Base-by-base conservation (phyloP, 2,797 vertebrate species). In the Arrhamphus sclerolepis region DNA sequence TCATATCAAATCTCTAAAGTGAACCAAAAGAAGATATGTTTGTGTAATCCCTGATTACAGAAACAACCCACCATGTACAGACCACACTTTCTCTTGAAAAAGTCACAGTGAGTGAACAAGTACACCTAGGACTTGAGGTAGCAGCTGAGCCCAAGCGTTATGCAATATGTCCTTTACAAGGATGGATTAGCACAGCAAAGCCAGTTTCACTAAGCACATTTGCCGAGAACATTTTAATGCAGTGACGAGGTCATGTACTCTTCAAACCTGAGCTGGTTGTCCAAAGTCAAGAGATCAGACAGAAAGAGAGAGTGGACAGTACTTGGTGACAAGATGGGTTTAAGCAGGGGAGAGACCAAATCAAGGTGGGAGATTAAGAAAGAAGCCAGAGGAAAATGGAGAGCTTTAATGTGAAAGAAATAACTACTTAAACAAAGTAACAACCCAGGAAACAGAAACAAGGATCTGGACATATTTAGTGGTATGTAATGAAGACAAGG, bases 151-250 rank as follows among this genome's bases (percentile, higher is more conserved):
- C 47, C 2, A 10, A 34, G 54, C 46, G 41, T 91, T 91, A 86
- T 16, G 79, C 78, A 89, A 89, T 69, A 66, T 38, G 61, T 79
- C 70, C 67, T 78, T 76, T 77, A 65, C 40, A 21, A 74, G 75
- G 69, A 78, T 75, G 72, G 87, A 87, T 91, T 87, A 89, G 53
- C 62, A 54, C 46, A 50, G 61, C 59, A 84, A 87, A 83, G 77
- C 75, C 75, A 68, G 64, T 73, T 74, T 63, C 60, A 59, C 75
- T 80, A 86, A 87, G 82, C 70, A 82, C 75, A 67, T 80, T 75
- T 68, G 53, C 56, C n/a, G 75, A 70, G 75, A 82, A 63, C 64
- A 63, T 72, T 81, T 78, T 78, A 82, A 81, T 80, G 59, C 66
- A 73, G 46, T 16, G 46, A 62, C 56, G 26, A 48, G 65, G 46